phyloP scores from a whole-genome alignment of 1,140 invertebrate genomes.

The Holotrichia oblita region DNA sequence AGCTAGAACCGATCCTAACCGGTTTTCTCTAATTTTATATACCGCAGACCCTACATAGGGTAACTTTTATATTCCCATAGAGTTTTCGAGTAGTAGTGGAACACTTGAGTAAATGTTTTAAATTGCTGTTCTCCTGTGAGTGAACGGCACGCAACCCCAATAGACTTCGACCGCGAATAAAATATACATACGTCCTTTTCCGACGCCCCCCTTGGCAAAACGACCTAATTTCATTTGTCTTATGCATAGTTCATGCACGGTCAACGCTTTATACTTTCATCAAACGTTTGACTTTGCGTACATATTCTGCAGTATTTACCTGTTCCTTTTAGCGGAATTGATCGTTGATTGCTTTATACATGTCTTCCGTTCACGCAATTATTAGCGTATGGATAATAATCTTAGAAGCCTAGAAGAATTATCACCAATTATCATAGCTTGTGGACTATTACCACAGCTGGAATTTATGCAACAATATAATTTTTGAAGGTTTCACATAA shows the following conservation, averaged over 20 bases:
- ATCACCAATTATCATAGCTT: no score
- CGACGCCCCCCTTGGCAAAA: not conserved
- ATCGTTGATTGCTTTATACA: not conserved
- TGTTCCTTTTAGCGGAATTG: not conserved
- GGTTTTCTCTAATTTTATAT: no score
- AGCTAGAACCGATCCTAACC: no score
- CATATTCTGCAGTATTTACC: not conserved
- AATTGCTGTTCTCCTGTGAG: conserved; percentile 6
- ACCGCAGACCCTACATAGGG: no score
- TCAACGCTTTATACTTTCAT: not conserved
- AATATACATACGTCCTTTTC: not conserved
- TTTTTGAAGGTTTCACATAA: no score
- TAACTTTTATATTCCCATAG: no score
- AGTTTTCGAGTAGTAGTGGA: no score
- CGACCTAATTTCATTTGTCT: not conserved
- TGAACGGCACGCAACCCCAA: not conserved
- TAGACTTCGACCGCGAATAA: conserved; percentile 19
- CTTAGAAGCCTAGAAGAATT: no score
- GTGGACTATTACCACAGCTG: no score
- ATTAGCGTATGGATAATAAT: not conserved
- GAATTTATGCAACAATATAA: no score
- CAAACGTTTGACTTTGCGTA: not conserved
- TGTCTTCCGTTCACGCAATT: not conserved
- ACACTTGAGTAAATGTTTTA: no score
- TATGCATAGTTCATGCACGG: conserved; percentile 4